A percentile compares a stretch with the other conserved stretches of the same genome.
Evolutionary conservation across 2,797 vertebrate genomes (phyloP).

Genomic region (Moxostoma hubbsi): DNA sequence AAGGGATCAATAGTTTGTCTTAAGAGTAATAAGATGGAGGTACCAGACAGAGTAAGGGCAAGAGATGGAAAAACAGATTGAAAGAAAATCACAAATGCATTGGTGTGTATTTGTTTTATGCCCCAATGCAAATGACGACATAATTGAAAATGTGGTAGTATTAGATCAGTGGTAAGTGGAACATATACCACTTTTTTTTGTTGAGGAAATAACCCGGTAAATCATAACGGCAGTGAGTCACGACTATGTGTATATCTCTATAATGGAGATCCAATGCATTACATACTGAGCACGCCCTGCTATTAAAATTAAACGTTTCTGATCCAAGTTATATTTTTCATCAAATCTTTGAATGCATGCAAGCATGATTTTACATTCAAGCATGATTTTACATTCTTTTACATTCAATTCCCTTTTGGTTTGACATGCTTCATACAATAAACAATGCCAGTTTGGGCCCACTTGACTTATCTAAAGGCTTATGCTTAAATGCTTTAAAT

Average conservation of each 20-base stretch:
- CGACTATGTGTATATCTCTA: too few species aligned
- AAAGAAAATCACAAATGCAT: conserved; percentile 14
- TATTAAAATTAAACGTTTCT: too few species aligned
- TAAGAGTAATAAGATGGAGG: conserved; percentile 14
- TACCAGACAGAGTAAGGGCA: conserved; percentile 1
- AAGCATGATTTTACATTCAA: not conserved
- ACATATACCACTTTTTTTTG: not conserved
- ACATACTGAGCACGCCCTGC: too few species aligned
- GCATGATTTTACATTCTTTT: not conserved
- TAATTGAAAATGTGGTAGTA: not conserved
- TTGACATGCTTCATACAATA: not conserved
- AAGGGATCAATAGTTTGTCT: conserved; percentile 41
- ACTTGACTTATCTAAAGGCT: too few species aligned
- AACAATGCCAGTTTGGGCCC: too few species aligned
- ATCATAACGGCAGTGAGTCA: not conserved
- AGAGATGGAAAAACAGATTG: not conserved
- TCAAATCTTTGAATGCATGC: too few species aligned
- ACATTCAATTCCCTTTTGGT: not conserved
- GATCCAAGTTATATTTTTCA: too few species aligned
- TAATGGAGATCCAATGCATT: too few species aligned
- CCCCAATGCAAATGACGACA: conserved; percentile 2
- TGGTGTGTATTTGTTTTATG: not conserved
- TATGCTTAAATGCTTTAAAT: too few species aligned
- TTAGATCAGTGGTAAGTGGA: not conserved
- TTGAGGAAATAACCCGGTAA: not conserved